phyloP scores from a whole-genome alignment of 2,888 invertebrate species.

The Epirrhoe tristata region DNA sequence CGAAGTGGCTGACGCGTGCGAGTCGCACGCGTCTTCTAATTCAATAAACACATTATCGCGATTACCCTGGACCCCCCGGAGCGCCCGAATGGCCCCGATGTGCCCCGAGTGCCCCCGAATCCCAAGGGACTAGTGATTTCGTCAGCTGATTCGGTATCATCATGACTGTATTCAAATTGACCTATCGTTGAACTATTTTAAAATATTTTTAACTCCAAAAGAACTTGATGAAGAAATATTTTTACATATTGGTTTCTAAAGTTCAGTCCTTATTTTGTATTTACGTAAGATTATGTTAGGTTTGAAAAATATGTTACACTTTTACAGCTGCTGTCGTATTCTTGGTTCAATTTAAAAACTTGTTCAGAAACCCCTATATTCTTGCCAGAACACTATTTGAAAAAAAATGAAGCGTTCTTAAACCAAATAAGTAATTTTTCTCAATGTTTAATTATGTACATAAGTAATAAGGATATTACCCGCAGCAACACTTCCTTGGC shows the following conservation, averaged over 20 bases:
- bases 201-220: background rate
- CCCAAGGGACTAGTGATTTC: conserved; percentile 66
- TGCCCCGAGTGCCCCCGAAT: conserved; percentile 54
- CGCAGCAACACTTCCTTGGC: conserved; percentile 50
- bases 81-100: conserved; percentile 58
- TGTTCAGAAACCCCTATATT: no score
- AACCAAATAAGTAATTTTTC: background rate
- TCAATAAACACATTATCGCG: conserved; percentile 85
- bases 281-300: no score
- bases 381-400: no score
- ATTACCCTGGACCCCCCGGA: conserved; percentile 75
- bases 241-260: no score
- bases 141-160: conserved; percentile 71
- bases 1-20: conserved; percentile 64
- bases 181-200: background rate
- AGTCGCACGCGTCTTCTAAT: conserved; percentile 82
- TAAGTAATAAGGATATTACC: conserved; percentile 27
- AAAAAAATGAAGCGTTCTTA: no score
- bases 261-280: no score
- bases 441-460: background rate
- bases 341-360: no score
- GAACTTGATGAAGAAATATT: background rate
- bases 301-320: no score
- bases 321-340: no score
- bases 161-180: conserved; percentile 49